Base-by-base conservation (phyloP, 2,888 invertebrate species). In the Pterostichus madidus region DNA sequence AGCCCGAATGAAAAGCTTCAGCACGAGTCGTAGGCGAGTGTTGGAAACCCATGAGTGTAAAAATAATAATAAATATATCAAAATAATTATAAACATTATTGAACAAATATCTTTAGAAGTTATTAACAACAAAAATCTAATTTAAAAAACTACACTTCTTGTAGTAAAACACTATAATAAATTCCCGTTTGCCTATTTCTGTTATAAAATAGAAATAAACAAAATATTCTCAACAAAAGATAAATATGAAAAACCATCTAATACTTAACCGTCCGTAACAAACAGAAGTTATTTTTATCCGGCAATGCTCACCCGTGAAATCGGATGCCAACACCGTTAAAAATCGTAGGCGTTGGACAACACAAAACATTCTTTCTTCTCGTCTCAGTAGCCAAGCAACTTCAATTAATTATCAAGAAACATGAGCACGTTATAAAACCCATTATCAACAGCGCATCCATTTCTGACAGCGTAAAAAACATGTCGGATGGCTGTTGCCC, bases 341-440 rank as follows among this genome's bases (percentile, higher is more conserved):
- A 44, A 71, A 71, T 71, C 44, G 68, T 71, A 44, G 68, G 68
- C 68, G 68, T 71, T 39, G 17, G 8, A 17, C 68, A 71, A 71
- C 46, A 71, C 68, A 71, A 71, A 71, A 44, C 68, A 71, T 15
- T 71, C 68, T 44, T 71, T 17, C 44, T 56, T 56, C 17, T 56
- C 56, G 10, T 56, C 56, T 44, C 17, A 17, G 68, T 71, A 71
- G 68, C 68, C 68, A 71, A 31, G 64, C n/a, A 64, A 52, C 31
- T 52, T 75, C 75, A 75, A 75, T 75, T 75, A 75, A 75, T 75
- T 75, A 75, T 75, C 64, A 79, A 64, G 79, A 64, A 79, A 79
- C 79, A 79, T 79, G 79, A 79, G n/a, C 79, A 79, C 64, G 32
- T 64, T 79, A 79, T 79, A 79, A 79, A 64, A 44, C 13, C 49